Evolutionary conservation across 1,140 invertebrate genomes (phyloP).

Genomic region (Tetragonula clypearis): DNA sequence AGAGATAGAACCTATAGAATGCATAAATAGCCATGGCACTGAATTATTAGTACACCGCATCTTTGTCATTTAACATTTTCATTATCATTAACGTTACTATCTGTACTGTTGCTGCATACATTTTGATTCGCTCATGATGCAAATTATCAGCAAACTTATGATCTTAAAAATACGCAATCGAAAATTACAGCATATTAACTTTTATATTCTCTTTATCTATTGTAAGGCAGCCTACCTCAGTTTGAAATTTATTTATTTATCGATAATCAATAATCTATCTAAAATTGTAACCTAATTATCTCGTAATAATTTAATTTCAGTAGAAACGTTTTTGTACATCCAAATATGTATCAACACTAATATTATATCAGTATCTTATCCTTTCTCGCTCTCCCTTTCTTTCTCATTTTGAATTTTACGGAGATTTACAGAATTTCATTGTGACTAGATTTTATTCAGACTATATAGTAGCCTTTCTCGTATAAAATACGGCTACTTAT

Average conservation of each 20-base stretch:
- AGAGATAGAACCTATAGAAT: neutral
- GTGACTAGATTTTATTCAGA: slow-evolving; percentile 42
- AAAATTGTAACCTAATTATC: slow-evolving; percentile 36
- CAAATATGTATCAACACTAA: slow-evolving; percentile 48
- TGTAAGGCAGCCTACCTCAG: slow-evolving; percentile 60
- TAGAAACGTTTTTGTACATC: slow-evolving; percentile 51
- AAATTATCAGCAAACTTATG: slow-evolving; percentile 25
- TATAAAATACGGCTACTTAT: slow-evolving; percentile 43
- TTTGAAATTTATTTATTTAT: slow-evolving; percentile 37
- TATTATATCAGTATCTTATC: slow-evolving; percentile 6
- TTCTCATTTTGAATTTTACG: slow-evolving; percentile 13
- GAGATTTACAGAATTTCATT: slow-evolving; percentile 8
- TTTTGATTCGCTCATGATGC: slow-evolving; percentile 37
- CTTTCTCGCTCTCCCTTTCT: too few species aligned
- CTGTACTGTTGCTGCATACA: slow-evolving; percentile 17
- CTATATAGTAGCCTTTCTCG: slow-evolving; percentile 20
- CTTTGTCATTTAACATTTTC: slow-evolving; percentile 14
- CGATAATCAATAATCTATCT: slow-evolving; percentile 43
- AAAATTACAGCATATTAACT: slow-evolving; percentile 19
- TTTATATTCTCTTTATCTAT: slow-evolving; percentile 49
- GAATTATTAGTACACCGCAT: slow-evolving; percentile 6
- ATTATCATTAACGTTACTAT: slow-evolving; percentile 35
- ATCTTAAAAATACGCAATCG: slow-evolving; percentile 35
- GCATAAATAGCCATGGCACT: slow-evolving; percentile 33
- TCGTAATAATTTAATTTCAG: slow-evolving; percentile 41